Conservation (phyloP, 1,140 invertebrate species). For the Leptestheria dahalacensis region DNA sequence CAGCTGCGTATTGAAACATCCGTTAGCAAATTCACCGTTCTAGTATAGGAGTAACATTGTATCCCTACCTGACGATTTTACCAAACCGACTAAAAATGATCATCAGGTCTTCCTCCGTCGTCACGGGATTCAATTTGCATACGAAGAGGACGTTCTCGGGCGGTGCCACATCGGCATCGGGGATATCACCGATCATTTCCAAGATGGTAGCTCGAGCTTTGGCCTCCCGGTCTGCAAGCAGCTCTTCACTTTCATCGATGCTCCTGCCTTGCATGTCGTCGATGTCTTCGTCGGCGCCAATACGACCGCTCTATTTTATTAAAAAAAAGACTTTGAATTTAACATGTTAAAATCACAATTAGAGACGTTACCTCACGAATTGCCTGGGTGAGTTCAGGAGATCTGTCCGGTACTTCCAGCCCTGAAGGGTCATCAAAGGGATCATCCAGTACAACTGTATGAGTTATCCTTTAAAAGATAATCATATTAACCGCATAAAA, state of each 20-base stretch:
- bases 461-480: slow-evolving; percentile 58
- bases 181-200: slow-evolving; percentile 96
- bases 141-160: slow-evolving; percentile 99
- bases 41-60: slow-evolving; percentile 7
- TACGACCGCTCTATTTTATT: slow-evolving; percentile 55
- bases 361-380: slow-evolving; percentile 25
- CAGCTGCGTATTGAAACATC: slow-evolving; percentile 41
- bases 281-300: slow-evolving; percentile 86
- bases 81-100: slow-evolving; percentile 97
- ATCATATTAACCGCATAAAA: slow-evolving; percentile 9
- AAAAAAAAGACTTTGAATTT: slow-evolving; percentile 18
- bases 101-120: slow-evolving; percentile 91
- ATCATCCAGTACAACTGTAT: slow-evolving; percentile 92
- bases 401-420: slow-evolving; percentile 58
- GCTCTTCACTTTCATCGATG: slow-evolving; percentile 68
- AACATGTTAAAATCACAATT: not conserved
- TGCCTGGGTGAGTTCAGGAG: slow-evolving; percentile 74
- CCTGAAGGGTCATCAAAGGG: slow-evolving; percentile 79
- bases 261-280: slow-evolving; percentile 78
- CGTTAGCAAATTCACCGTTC: not conserved
- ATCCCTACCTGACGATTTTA: slow-evolving; percentile 67
- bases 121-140: slow-evolving; percentile 99
- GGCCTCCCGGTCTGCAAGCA: slow-evolving; percentile 80
- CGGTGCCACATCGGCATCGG: slow-evolving; percentile 90
- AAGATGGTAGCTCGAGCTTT: slow-evolving; percentile 91